A percentile compares a stretch with the other conserved stretches of the same genome.
These are phyloP conservation scores for Branchipolynoe longqiensis DNA, from an alignment of 2,888 invertebrate genomes.

Conservation along the genomic window DNA sequence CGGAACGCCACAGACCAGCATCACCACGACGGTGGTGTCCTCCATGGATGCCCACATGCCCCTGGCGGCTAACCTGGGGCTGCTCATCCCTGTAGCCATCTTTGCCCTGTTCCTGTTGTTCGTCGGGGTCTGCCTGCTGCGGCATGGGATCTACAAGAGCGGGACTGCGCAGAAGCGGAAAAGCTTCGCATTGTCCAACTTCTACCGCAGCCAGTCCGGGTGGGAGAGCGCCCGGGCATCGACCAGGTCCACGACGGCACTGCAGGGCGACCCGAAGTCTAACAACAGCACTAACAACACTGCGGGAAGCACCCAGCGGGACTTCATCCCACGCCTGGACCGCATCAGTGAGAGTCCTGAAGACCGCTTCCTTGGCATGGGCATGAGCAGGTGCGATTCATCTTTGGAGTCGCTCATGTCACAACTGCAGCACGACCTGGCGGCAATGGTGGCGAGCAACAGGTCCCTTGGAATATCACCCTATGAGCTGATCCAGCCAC, in stretches of 20 bases:
- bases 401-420: slow-evolving; percentile 7
- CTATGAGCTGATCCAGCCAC: neutral
- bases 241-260: slow-evolving; percentile 45
- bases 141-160: slow-evolving; percentile 33
- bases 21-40: neutral
- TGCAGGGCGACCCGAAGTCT: neutral
- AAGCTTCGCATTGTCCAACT: neutral
- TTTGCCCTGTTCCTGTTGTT: neutral
- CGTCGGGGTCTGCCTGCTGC: slow-evolving; percentile 44
- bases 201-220: slow-evolving; percentile 25
- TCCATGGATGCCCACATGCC: neutral
- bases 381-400: neutral
- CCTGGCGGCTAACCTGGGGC: slow-evolving; percentile 5
- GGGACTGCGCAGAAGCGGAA: neutral
- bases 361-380: slow-evolving; percentile 27
- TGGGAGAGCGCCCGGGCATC: slow-evolving; percentile 16
- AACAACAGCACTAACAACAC: too few relatives aligned
- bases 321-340: slow-evolving; percentile 50
- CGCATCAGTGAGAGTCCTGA: slow-evolving; percentile 61
- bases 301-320: too few relatives aligned
- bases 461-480: slow-evolving; percentile 18
- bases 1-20: neutral
- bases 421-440: slow-evolving; percentile 19
- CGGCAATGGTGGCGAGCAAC: neutral
- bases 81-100: slow-evolving; percentile 32